Percentiles rank a stretch among this genome's conserved stretches.
Evolutionary conservation across 2,113 vertebrate genomes (phyloP).

Genomic region (Mohoua ochrocephala): DNA sequence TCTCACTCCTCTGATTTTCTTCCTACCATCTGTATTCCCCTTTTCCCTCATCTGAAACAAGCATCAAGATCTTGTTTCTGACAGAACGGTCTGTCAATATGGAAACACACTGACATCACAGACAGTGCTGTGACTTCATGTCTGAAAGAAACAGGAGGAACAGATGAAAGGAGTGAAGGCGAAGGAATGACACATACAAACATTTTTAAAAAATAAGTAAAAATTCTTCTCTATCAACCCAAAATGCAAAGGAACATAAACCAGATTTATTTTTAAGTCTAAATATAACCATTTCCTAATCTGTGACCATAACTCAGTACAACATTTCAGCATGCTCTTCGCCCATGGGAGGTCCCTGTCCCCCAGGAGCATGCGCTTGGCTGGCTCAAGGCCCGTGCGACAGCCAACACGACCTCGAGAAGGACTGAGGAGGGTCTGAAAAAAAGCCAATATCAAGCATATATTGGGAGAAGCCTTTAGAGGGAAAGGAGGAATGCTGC

Average conservation of each 20-base stretch:
- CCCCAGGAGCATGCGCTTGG: background rate
- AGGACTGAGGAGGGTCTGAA: background rate
- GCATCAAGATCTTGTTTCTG: slow-evolving; percentile 58
- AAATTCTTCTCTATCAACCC: background rate
- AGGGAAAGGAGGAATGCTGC: background rate
- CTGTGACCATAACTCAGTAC: background rate
- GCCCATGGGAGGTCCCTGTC: background rate
- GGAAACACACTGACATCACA: slow-evolving; percentile 61
- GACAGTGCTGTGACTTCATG: slow-evolving; percentile 59
- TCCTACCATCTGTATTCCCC: slow-evolving; percentile 46
- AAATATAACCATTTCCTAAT: slow-evolving; percentile 18
- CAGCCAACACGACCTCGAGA: background rate
- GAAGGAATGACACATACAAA: slow-evolving; percentile 30
- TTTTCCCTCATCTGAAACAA: slow-evolving; percentile 62
- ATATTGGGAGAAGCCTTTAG: background rate
- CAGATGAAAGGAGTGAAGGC: slow-evolving; percentile 49
- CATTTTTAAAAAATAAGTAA: slow-evolving; percentile 10
- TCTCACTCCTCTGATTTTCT: slow-evolving; percentile 36
- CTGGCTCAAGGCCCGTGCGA: background rate
- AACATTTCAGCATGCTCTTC: background rate
- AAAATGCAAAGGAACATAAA: background rate
- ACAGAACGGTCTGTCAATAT: slow-evolving; percentile 58
- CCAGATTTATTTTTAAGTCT: slow-evolving; percentile 3
- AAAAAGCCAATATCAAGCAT: background rate
- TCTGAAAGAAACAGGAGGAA: slow-evolving; percentile 56